A percentile compares a stretch with the other conserved stretches of the same genome.
These are phyloP conservation scores for Panthera leo DNA, from an alignment of 2,113 vertebrate species.

Conservation along the genomic window DNA sequence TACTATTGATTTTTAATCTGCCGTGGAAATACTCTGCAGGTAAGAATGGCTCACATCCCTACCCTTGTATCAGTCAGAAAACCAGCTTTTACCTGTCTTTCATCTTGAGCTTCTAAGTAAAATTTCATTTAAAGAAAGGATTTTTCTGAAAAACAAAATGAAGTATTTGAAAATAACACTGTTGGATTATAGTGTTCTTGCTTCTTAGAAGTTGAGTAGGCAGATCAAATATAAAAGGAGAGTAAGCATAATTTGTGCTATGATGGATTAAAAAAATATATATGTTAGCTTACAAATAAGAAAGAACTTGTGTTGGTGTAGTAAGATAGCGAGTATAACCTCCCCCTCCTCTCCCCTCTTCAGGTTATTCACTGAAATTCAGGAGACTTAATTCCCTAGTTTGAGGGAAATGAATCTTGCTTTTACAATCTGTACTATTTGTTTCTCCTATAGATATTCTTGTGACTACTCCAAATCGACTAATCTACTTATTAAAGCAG, in stretches of 20 bases:
- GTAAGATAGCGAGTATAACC: background rate
- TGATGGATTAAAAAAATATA: background rate
- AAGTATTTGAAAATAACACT: background rate
- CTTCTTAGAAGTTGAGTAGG: background rate
- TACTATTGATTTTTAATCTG: background rate
- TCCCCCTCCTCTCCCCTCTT: background rate
- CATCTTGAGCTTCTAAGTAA: slow-evolving; percentile 35
- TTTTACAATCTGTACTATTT: slow-evolving; percentile 9
- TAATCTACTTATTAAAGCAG: slow-evolving; percentile 94
- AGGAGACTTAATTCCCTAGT: background rate
- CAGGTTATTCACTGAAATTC: slow-evolving; percentile 10
- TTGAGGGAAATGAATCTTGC: background rate
- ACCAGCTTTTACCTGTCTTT: slow-evolving; percentile 4
- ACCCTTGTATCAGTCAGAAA: background rate
- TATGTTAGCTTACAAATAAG: background rate
- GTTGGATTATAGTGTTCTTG: slow-evolving; percentile 1
- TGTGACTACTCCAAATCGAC: slow-evolving; percentile 96
- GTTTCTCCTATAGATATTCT: slow-evolving; percentile 89
- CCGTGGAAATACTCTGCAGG: background rate
- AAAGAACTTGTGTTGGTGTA: background rate
- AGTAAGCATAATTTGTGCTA: background rate
- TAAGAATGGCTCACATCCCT: background rate
- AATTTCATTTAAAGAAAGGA: slow-evolving; percentile 1
- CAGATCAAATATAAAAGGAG: background rate
- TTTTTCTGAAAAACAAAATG: background rate